Evolutionary conservation across 2,888 invertebrate species (phyloP), one percentile per base, ranked within the genome.

Genomic region (Rhingia rostrata): DNA sequence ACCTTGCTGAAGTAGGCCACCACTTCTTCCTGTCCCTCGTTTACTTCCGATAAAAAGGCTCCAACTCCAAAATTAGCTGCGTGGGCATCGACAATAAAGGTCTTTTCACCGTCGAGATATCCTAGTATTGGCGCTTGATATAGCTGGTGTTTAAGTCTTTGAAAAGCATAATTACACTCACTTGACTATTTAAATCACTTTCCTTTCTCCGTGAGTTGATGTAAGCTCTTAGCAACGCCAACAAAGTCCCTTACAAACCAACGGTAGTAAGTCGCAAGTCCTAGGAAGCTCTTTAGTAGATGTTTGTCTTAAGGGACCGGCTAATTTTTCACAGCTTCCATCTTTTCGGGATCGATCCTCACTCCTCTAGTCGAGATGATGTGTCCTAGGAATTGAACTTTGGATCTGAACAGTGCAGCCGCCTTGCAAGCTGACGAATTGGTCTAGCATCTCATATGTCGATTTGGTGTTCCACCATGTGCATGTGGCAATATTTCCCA

Each of bases 281-380:
- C 41, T 5, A 58, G 58, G 41, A 58, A 58, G 41, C 58, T 58
- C 9, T 41, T 58, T n/a, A 58, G 10, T 41, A 41, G 58, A 4
- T 54, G 37, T 54, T 35, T 37, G 56, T 39, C 43, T 12, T 43
- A 43, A 3, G 60, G 32, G 3, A n/a, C n/a, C n/a, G 43, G n/a
- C 32, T 32, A 32, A 43, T 10, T 41, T 9, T 58, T 49, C 6
- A 49, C 49, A 49, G 49, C 49, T 49, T 49, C 49, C 4, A 49
- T 14, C 22, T 49, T 49, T 49, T 49, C 49, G 6, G 49, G 49
- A 14, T 12, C 12, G 6, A 4, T 49, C 14, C 14, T 49, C 14
- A 49, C 49, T 49, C 49, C 49, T 14, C 3, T 22, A 3, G 49
- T 30, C n/a, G 53, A 53, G 9, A 53, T 53, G 10, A 49, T 22